Conservation (phyloP, 2,797 vertebrate genomes). For the Artibeus lituratus region DNA sequence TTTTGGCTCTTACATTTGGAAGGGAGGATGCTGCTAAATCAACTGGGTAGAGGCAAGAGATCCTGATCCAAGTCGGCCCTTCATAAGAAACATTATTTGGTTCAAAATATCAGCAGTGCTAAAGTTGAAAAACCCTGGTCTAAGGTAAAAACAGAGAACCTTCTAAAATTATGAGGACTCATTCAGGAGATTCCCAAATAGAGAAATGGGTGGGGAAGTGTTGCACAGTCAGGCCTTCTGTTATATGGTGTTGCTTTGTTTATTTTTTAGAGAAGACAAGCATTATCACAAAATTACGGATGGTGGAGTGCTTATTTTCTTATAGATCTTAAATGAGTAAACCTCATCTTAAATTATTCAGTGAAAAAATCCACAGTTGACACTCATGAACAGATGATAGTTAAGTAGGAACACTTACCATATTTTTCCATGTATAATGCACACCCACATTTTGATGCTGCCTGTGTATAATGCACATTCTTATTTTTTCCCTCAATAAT, state of each 20-base stretch:
- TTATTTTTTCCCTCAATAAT: too few species aligned
- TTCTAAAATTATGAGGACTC: neutral
- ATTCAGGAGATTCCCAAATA: neutral
- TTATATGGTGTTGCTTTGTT: neutral
- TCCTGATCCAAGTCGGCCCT: neutral
- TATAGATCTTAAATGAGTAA: neutral
- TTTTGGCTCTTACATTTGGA: neutral
- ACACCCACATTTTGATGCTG: too few species aligned
- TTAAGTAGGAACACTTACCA: neutral
- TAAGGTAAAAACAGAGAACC: neutral
- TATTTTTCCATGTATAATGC: too few species aligned
- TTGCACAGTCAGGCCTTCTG: neutral
- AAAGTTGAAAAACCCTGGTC: neutral
- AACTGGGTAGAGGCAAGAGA: neutral
- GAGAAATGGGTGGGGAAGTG: neutral
- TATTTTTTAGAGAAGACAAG: neutral
- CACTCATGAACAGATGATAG: neutral
- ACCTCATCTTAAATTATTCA: neutral
- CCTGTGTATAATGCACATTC: too few species aligned
- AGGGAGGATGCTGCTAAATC: rapidly evolving
- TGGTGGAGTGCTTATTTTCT: neutral
- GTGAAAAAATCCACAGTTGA: neutral
- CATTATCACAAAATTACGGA: neutral
- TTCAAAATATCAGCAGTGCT: too few species aligned
- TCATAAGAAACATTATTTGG: too few species aligned